phyloP scores from a whole-genome alignment of 2,888 invertebrate genomes.

The Taphrorychus bicolor region DNA sequence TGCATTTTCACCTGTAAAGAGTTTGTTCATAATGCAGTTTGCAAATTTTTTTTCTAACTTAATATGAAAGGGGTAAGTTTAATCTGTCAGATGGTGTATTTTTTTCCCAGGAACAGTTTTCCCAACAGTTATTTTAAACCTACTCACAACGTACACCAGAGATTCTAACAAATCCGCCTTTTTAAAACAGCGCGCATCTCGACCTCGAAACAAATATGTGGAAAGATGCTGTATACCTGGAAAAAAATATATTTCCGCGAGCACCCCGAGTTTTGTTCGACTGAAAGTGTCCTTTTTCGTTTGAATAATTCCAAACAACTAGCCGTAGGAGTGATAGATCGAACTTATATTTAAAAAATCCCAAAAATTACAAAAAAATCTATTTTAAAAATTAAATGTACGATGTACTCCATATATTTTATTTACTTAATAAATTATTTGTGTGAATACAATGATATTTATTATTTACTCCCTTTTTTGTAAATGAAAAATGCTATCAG shows the following conservation, averaged over 20 bases:
- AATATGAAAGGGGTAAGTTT: too few species aligned
- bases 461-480: neutral
- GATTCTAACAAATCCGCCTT: too few species aligned
- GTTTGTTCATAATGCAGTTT: too few species aligned
- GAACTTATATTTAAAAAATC: slow-evolving; percentile 47
- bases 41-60: too few species aligned
- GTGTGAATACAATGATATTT: slow-evolving; percentile 48
- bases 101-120: too few species aligned
- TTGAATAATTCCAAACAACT: slow-evolving; percentile 42
- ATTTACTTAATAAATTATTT: slow-evolving; percentile 56
- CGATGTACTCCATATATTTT: slow-evolving; percentile 53
- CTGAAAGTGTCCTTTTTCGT: slow-evolving; percentile 52
- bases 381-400: slow-evolving; percentile 55
- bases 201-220: too few species aligned
- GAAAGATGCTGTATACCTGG: neutral
- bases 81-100: too few species aligned
- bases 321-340: slow-evolving; percentile 50
- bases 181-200: too few species aligned
- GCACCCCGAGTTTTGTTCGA: slow-evolving; percentile 29
- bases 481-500: neutral
- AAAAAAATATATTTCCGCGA: neutral
- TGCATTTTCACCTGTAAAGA: too few species aligned
- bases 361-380: slow-evolving; percentile 48
- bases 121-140: too few species aligned
- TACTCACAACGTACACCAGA: too few species aligned